Percentiles rank a stretch among this genome's conserved stretches.
These are phyloP conservation scores for Agelaius tricolor DNA, from an alignment of 2,113 vertebrate species.

Conservation along the genomic window DNA sequence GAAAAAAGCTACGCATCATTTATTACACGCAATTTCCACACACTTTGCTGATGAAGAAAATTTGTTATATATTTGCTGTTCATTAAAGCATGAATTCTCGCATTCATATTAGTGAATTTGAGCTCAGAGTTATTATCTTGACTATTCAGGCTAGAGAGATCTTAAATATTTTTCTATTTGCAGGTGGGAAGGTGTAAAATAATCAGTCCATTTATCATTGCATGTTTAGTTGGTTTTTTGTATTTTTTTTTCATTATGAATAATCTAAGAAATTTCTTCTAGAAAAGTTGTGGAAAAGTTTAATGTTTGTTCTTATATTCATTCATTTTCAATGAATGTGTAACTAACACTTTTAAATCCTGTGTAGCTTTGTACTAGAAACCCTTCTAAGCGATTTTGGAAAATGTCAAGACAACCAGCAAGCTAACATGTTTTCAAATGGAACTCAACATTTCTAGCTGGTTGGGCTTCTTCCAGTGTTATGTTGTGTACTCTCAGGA, in stretches of 20 bases:
- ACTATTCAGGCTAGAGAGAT: neutral
- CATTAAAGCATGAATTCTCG: constrained; percentile 5
- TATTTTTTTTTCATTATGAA: neutral
- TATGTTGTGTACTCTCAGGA: neutral
- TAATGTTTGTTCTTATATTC: neutral
- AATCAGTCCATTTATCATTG: neutral
- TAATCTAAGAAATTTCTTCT: neutral
- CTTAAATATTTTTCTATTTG: constrained; percentile 34
- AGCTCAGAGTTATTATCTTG: constrained; percentile 14
- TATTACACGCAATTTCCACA: constrained; percentile 19
- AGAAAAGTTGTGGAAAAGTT: neutral
- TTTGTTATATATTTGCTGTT: constrained; percentile 24
- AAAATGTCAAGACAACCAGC: neutral
- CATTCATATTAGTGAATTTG: constrained; percentile 6
- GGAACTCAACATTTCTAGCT: neutral
- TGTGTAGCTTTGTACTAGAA: neutral
- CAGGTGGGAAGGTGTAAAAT: neutral
- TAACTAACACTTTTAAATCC: neutral
- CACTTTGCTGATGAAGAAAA: constrained; percentile 21
- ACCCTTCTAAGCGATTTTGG: neutral
- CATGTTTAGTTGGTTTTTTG: neutral
- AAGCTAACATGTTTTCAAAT: neutral
- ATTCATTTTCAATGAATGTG: neutral
- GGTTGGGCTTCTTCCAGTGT: neutral
- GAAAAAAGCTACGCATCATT: neutral